Evolutionary conservation across 2,797 vertebrate genomes (phyloP).

Genomic region (Fistularia tabacaria): DNA sequence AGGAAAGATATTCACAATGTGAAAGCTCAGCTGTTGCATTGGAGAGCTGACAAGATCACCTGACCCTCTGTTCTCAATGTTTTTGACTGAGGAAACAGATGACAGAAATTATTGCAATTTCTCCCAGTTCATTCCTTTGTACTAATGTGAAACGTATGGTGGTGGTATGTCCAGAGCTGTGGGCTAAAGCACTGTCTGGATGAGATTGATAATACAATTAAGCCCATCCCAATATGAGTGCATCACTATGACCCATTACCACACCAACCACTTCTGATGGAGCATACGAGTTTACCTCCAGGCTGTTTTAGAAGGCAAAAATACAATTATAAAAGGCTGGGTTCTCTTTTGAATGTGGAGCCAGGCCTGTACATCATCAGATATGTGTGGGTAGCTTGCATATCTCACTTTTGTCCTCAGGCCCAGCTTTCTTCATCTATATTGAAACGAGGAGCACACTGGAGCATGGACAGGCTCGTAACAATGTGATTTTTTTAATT

Average conservation of each 20-base stretch:
- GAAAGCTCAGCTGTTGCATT: too few relatives aligned
- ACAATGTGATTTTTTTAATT: slow-evolving; percentile 40
- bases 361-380: slow-evolving; percentile 76
- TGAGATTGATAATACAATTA: slow-evolving; percentile 81
- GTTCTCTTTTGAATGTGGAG: slow-evolving; percentile 76
- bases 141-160: slow-evolving; percentile 59
- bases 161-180: slow-evolving; percentile 70
- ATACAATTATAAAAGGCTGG: slow-evolving; percentile 74
- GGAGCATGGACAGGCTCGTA: slow-evolving; percentile 65
- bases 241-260: slow-evolving; percentile 77
- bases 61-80: slow-evolving; percentile 21
- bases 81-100: slow-evolving; percentile 51
- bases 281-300: slow-evolving; percentile 68
- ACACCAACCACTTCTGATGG: slow-evolving; percentile 72
- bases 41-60: background rate
- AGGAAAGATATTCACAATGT: slow-evolving; percentile 17
- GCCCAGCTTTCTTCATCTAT: slow-evolving; percentile 69
- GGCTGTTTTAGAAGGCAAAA: slow-evolving; percentile 67
- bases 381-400: slow-evolving; percentile 71
- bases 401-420: slow-evolving; percentile 69
- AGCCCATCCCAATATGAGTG: slow-evolving; percentile 74
- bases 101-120: slow-evolving; percentile 50
- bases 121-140: slow-evolving; percentile 49
- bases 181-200: slow-evolving; percentile 69
- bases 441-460: slow-evolving; percentile 69